Evolutionary conservation across 2,888 invertebrate genomes (phyloP).

Genomic region (Tenthredo livida): DNA sequence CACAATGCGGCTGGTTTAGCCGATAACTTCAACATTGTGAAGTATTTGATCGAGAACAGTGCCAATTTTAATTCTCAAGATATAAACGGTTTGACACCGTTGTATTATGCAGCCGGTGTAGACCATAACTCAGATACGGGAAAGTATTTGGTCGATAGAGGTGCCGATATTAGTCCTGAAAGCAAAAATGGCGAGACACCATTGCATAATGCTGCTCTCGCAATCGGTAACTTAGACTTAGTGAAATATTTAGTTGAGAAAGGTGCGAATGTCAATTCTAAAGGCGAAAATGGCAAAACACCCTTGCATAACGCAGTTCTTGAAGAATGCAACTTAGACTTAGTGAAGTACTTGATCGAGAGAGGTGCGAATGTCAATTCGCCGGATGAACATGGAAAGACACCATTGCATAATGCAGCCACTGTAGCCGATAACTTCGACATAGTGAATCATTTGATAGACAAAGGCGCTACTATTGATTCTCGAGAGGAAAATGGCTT

Average conservation of each 20-base stretch:
- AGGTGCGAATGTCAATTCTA: not conserved
- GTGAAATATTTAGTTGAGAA: not conserved
- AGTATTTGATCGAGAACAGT: not conserved
- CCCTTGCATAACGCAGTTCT: not conserved
- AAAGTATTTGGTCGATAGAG: not conserved
- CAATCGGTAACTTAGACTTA: not conserved
- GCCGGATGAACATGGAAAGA: not conserved
- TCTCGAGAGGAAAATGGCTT: not conserved
- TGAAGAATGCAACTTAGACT: not conserved
- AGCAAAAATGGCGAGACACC: not conserved
- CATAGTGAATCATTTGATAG: not conserved
- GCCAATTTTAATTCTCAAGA: not conserved
- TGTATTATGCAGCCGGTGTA: not conserved
- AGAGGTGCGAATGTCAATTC: not conserved
- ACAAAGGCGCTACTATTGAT: not conserved
- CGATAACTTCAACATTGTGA: not conserved
- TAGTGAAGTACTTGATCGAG: not conserved
- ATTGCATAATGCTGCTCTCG: not conserved
- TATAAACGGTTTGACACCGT: not conserved
- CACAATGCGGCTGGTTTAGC: not conserved
- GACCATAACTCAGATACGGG: not conserved
- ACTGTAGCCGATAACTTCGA: not conserved
- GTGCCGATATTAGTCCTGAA: not conserved
- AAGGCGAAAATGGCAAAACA: not conserved
- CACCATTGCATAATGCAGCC: not conserved